Evolutionary conservation across 2,113 vertebrate genomes (phyloP), one percentile per base, ranked within the genome.

Genomic region (Arenaria interpres): DNA sequence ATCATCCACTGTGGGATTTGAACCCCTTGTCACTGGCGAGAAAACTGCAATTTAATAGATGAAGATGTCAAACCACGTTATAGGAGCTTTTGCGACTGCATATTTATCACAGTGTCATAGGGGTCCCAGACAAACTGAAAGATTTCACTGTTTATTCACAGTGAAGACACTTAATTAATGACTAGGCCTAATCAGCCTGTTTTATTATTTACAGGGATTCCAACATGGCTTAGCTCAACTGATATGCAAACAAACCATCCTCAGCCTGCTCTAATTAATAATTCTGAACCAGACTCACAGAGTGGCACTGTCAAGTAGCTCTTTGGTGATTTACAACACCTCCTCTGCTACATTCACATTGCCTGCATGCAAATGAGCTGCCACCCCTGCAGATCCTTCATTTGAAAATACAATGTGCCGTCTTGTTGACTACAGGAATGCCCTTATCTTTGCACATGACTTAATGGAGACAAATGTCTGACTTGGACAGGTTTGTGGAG

Each of bases 91-190:
- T 93, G 48, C 23, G 37, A 97, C 96, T 96, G 97, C 91, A 64
- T 96, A 96, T 97, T 97, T 96, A 97, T 98, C 95, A 93, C 73
- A 24, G 89, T 28, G 56, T 98, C 97, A 88, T 89, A 85, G 96
- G 30, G 96, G 90, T 96, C 93, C 57, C 88, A 76, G 50, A 67
- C 93, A 91, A 96, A 97, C 92, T 10, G 35, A 97, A 96, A 96
- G 94, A 97, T 97, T 93, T 97, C 96, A 82, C 94, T 98, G 94
- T 98, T 98, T 97, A 96, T 97, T 98, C 97, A 97, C 96, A 97
- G 97, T 89, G 93, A 97, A 98, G 98, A 97, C 98, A 97, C 95
- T 98, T 98, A 98, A 98, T 98, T 98, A 98, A 98, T 98, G 98
- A 97, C 94, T 88, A 76, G 97, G 97, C 91, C 98, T 97, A 98